Percentiles rank a stretch among this genome's conserved stretches.
Evolutionary conservation across 1,140 invertebrate genomes (phyloP).

Genomic region (Acyrthosiphon pisum): DNA sequence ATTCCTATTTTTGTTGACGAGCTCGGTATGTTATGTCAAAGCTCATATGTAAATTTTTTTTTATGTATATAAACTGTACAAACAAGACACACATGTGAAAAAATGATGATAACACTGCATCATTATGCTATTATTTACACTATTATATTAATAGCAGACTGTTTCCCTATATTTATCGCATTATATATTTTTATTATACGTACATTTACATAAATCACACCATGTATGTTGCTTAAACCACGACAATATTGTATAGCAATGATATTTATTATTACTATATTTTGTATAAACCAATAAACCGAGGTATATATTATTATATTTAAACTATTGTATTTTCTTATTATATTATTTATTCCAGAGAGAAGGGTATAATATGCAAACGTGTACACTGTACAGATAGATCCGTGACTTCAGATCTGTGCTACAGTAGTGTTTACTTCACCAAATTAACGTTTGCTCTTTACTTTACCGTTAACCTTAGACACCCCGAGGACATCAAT

Average conservation of each 20-base stretch:
- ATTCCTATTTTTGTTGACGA: background rate
- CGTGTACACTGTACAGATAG: background rate
- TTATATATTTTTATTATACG: conserved; percentile 6
- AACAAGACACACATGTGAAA: conserved; percentile 30
- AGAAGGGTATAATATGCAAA: background rate
- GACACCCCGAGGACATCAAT: background rate
- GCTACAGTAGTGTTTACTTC: background rate
- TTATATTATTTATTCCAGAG: background rate
- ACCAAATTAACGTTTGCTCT: background rate
- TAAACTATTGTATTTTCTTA: background rate
- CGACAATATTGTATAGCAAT: background rate
- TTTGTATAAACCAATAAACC: conserved; percentile 16
- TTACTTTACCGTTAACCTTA: background rate
- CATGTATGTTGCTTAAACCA: background rate
- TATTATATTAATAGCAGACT: conserved; percentile 24
- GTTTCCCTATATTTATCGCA: background rate
- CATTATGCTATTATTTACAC: background rate
- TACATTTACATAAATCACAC: background rate
- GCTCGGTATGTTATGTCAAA: background rate
- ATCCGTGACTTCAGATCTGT: background rate
- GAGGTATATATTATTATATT: background rate
- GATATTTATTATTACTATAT: background rate
- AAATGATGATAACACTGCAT: background rate
- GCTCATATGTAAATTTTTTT: conserved; percentile 4
- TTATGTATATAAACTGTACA: background rate